Conservation (phyloP, 2,888 invertebrate genomes). For the Drosophila kuntzei region DNA sequence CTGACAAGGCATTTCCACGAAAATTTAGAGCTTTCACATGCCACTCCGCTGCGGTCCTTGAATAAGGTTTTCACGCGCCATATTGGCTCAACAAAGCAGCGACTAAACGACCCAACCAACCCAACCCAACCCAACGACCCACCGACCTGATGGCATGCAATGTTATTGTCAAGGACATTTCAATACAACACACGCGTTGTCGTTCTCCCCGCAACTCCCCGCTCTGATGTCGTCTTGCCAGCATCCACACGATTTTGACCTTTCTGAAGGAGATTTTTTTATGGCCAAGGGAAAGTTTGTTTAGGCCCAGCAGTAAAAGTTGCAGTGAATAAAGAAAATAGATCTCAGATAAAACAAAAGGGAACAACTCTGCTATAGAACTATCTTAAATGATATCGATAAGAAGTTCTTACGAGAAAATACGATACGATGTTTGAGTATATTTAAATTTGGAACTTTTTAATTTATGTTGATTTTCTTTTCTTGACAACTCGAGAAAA, state of each 20-base stretch:
- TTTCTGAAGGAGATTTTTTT: conserved; percentile 74
- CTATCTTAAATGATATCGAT: background rate
- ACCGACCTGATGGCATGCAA: conserved; percentile 56
- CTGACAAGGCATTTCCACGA: conserved; percentile 26
- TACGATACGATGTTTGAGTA: background rate
- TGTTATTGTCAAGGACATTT: conserved; percentile 80
- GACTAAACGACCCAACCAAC: conserved; percentile 12
- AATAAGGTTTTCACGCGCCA: conserved; percentile 32
- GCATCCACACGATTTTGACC: conserved; percentile 66
- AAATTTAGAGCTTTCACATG: conserved; percentile 9
- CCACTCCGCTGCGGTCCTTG: background rate
- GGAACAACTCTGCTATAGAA: conserved; percentile 27
- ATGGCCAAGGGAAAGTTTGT: conserved; percentile 13
- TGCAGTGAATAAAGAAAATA: conserved; percentile 4
- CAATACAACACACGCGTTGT: conserved; percentile 64
- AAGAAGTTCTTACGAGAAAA: background rate
- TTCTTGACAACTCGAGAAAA: background rate
- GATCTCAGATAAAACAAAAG: conserved; percentile 15
- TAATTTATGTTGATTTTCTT: background rate
- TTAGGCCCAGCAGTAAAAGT: conserved; percentile 10
- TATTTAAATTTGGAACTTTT: background rate
- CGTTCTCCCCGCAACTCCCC: background rate
- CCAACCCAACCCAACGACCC: conserved; percentile 11
- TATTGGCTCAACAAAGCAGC: conserved; percentile 20
- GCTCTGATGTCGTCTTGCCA: background rate